Base-by-base conservation (phyloP, 2,888 invertebrate genomes). In the Gryllus longicercus region DNA sequence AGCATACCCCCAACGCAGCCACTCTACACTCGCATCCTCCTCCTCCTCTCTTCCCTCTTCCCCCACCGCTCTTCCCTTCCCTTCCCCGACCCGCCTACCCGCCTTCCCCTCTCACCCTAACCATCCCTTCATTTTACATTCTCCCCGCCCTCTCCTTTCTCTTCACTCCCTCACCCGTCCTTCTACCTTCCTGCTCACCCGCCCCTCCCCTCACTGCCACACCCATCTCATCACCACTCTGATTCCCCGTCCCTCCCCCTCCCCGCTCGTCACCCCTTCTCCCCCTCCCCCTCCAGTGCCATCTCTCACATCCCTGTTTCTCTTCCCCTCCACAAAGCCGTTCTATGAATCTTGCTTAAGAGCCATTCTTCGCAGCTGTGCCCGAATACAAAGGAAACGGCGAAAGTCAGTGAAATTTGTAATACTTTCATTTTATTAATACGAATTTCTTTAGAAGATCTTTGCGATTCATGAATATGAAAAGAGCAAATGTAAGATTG, bases 321-420 rank as follows among this genome's bases (percentile, higher is more conserved):
- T n/a, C 63, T 8, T 14, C 63, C 16, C 63, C 63, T 14, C n/a
- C n/a, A 4, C n/a, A 14, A 18, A 3, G 14, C 63, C 63, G 12
- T n/a, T 63, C 63, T 18, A 63, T 63, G 63, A 63, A 63, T 63
- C 63, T 63, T 63, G 63, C 63, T 63, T 63, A 63, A 63, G n/a
- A 63, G 63, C 63, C 63, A 12, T 63, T 63, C 63, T 16, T 63
- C n/a, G 63, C 63, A 63, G 63, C 63, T 63, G 63, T n/a, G n/a
- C 16, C n/a, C 16, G 4, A 18, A 18, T 63, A 63, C 63, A 63
- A 63, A 63, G 63, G 63, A 63, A 63, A 63, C 63, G 63, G 63
- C 63, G n/a, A 63, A 63, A 14, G 63, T 14, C 63, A 11, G 63
- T 14, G 63, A 63, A 63, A 63, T 63, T 63, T 63, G 63, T 63